Conservation (phyloP, 2,113 vertebrate species). For the Apeltes quadracus region DNA sequence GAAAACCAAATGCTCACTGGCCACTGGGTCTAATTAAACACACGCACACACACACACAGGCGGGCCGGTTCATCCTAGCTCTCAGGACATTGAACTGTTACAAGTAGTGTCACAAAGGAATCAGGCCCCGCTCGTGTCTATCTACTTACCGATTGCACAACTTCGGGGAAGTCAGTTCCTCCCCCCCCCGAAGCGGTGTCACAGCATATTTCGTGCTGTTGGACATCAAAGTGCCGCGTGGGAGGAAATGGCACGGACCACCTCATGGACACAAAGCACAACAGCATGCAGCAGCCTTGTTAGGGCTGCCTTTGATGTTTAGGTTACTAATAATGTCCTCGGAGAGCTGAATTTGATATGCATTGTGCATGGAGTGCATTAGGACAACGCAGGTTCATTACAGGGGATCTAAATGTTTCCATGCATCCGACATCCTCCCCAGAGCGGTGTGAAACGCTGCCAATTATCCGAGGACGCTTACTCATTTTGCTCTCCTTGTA, state of each 20-base stretch:
- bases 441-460: conserved; percentile 55
- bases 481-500: conserved; percentile 14
- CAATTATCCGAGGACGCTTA: conserved; percentile 44
- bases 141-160: conserved; percentile 79
- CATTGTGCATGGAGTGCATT: conserved; percentile 72
- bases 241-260: conserved; percentile 76
- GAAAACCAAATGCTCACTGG: conserved; percentile 79
- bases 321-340: conserved; percentile 71
- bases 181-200: conserved; percentile 63
- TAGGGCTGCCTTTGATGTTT: conserved; percentile 75
- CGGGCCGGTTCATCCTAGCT: conserved; percentile 46
- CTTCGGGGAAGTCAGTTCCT: conserved; percentile 73
- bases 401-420: conserved; percentile 75
- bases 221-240: conserved; percentile 74
- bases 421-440: conserved; percentile 66
- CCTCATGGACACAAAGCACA: conserved; percentile 74
- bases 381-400: conserved; percentile 74
- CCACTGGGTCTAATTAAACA: conserved; percentile 77
- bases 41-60: conserved; percentile 14
- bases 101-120: conserved; percentile 72
- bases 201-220: conserved; percentile 70
- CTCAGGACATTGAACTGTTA: conserved; percentile 73
- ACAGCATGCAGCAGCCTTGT: conserved; percentile 68
- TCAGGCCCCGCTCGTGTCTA: conserved; percentile 63
- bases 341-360: conserved; percentile 74